Conservation (phyloP, 2,113 vertebrate genomes). For the Prietella phreatophila region DNA sequence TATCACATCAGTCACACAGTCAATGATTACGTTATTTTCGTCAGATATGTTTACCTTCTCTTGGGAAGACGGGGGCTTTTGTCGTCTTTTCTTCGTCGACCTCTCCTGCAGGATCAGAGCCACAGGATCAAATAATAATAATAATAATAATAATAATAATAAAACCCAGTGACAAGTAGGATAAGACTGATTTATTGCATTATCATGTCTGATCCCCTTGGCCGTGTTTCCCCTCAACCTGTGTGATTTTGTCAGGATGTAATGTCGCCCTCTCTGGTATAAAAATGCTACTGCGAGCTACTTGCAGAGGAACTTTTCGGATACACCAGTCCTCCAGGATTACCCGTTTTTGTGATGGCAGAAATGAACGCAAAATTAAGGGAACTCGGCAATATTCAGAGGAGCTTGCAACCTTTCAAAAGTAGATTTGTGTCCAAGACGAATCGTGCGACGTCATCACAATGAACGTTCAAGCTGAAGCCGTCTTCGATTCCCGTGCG, state of each 20-base stretch:
- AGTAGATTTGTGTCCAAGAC: no score
- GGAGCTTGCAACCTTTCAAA: no score
- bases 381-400: no score
- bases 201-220: neutral
- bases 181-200: neutral
- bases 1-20: neutral
- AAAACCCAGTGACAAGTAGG: neutral
- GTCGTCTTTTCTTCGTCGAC: constrained; percentile 93
- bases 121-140: neutral
- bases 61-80: constrained; percentile 94
- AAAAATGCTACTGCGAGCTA: neutral
- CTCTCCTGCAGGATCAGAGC: constrained; percentile 77
- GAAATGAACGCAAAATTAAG: no score
- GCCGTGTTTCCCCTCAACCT: neutral
- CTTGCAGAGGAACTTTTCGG: neutral
- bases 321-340: no score
- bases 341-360: no score
- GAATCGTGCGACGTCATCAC: no score
- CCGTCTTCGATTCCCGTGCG: no score
- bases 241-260: neutral
- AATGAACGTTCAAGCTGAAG: no score
- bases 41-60: constrained; percentile 76
- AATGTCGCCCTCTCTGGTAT: neutral
- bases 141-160: neutral
- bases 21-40: neutral